phyloP scores from a whole-genome alignment of 2,113 vertebrate genomes.

The Pelecanoides urinatrix region DNA sequence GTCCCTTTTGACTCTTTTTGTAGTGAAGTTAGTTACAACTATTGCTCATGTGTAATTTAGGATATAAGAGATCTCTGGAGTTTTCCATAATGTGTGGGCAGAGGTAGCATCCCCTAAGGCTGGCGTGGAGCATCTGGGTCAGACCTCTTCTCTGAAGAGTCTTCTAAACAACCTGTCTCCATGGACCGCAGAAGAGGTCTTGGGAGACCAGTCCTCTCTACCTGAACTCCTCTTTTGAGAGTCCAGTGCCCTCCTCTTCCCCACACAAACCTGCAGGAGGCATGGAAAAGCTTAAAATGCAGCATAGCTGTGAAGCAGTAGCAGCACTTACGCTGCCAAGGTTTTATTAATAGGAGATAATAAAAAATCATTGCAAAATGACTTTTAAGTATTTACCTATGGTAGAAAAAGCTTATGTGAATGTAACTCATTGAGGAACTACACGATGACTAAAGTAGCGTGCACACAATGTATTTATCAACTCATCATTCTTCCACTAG shows the following conservation, averaged over 20 bases:
- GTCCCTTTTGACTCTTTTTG: not conserved
- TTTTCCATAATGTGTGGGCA: not conserved
- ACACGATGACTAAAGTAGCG: not conserved
- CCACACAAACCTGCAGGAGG: not conserved
- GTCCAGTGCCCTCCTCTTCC: not conserved
- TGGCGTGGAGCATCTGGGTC: not conserved
- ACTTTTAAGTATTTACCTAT: not conserved
- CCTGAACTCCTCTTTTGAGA: not conserved
- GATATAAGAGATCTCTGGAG: not conserved
- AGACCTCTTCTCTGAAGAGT: not conserved
- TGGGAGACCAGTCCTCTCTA: not conserved
- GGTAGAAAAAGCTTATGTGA: not conserved
- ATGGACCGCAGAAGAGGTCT: not conserved
- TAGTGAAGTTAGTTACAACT: not conserved
- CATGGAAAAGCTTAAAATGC: not conserved
- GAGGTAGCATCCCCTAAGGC: not conserved
- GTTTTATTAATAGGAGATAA: not conserved
- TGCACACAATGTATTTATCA: not conserved
- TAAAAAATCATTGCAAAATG: not conserved
- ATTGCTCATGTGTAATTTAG: not conserved
- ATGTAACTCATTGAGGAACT: not conserved
- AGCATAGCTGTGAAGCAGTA: not conserved
- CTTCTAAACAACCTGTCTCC: not conserved
- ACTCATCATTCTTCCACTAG: not conserved
- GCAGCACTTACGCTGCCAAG: not conserved